phyloP scores from a whole-genome alignment of 1,140 invertebrate species.

The Agrypnia vestita region DNA sequence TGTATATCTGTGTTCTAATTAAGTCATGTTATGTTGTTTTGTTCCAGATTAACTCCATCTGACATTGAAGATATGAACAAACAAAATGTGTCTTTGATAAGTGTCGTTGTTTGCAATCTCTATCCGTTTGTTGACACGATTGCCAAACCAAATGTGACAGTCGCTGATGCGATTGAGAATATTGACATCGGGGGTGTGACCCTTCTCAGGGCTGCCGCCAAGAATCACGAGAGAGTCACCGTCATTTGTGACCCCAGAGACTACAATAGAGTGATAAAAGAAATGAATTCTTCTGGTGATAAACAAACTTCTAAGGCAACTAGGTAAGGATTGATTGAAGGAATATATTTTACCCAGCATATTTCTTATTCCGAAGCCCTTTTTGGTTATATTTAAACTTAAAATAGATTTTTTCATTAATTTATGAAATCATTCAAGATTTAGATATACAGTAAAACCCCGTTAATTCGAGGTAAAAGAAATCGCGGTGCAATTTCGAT shows the following conservation, averaged over 20 bases:
- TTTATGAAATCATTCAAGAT: too few relatives aligned
- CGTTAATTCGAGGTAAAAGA: too few relatives aligned
- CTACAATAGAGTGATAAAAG: slow-evolving; percentile 84
- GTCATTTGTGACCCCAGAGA: slow-evolving; percentile 95
- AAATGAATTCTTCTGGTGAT: slow-evolving; percentile 78
- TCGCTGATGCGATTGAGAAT: slow-evolving; percentile 96
- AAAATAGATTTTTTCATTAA: too few relatives aligned
- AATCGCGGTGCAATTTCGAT: too few relatives aligned
- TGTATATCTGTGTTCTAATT: neutral
- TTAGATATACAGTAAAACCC: too few relatives aligned
- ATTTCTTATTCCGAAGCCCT: neutral
- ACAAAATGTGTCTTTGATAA: slow-evolving; percentile 83
- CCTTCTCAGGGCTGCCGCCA: slow-evolving; percentile 94
- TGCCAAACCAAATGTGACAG: slow-evolving; percentile 84
- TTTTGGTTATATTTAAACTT: too few relatives aligned
- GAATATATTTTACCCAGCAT: neutral
- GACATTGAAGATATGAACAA: slow-evolving; percentile 88
- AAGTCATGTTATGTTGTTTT: slow-evolving; percentile 13
- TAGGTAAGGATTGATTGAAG: slow-evolving; percentile 79
- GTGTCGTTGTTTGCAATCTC: slow-evolving; percentile 95
- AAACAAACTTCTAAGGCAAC: slow-evolving; percentile 82
- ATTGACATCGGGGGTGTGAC: slow-evolving; percentile 98
- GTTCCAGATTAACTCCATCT: slow-evolving; percentile 79
- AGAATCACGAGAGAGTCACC: slow-evolving; percentile 97
- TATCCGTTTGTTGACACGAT: slow-evolving; percentile 97